Evolutionary conservation across 2,797 vertebrate species (phyloP).

Genomic region (Bradypodion ventrale): DNA sequence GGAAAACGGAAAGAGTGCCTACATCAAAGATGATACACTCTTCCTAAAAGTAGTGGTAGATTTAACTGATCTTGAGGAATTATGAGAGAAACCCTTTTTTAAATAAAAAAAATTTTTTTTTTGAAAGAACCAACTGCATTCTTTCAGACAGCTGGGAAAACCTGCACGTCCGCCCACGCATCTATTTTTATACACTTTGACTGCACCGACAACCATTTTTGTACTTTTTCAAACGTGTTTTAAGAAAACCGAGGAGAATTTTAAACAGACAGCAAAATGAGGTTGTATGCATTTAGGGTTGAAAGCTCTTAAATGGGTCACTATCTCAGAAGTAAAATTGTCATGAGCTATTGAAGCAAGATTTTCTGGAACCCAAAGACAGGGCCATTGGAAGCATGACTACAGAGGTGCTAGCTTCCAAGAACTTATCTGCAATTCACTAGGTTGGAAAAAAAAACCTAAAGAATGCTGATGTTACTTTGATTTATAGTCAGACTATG

Average conservation of each 20-base stretch:
- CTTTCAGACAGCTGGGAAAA: conserved; percentile 25
- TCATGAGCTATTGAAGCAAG: conserved; percentile 7
- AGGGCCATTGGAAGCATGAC: conserved; percentile 53
- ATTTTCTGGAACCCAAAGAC: conserved; percentile 41
- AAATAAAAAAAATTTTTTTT: no score
- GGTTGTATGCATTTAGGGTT: conserved; percentile 4
- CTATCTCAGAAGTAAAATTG: conserved; percentile 6
- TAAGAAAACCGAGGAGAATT: conserved; percentile 43
- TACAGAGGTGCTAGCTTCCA: conserved; percentile 26
- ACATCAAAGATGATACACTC: conserved; percentile 85
- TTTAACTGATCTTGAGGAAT: conserved; percentile 83
- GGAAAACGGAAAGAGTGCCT: conserved; percentile 78
- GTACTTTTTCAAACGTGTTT: conserved; percentile 14
- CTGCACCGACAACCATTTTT: background rate
- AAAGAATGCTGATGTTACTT: conserved; percentile 27
- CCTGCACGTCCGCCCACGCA: conserved; percentile 21
- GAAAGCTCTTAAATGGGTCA: background rate
- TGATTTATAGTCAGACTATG: background rate
- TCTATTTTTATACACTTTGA: conserved; percentile 33
- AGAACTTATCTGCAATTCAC: conserved; percentile 17
- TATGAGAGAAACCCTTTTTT: conserved; percentile 74
- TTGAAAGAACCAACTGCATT: conserved; percentile 35
- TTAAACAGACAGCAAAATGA: background rate
- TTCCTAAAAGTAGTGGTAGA: conserved; percentile 91
- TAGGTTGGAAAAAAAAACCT: conserved; percentile 1